phyloP scores from a whole-genome alignment of 2,797 vertebrate genomes.

The Aeoliscus strigatus region DNA sequence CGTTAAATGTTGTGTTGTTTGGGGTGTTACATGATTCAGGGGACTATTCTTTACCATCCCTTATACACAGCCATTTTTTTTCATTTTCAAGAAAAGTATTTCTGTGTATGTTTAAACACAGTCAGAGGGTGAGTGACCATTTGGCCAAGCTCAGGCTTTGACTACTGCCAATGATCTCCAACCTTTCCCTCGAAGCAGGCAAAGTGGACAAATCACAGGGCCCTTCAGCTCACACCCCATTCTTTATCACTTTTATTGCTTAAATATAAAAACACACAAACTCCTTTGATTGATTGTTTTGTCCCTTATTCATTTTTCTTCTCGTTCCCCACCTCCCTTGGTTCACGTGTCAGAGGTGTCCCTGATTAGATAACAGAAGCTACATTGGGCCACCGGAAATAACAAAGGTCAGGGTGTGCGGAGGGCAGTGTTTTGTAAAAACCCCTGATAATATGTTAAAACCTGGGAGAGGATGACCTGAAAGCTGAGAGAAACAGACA shows the following conservation, averaged over 20 bases:
- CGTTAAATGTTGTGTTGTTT: slow-evolving; percentile 4
- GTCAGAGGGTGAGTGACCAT: slow-evolving; percentile 60
- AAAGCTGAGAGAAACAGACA: slow-evolving; percentile 14
- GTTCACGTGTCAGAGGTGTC: slow-evolving; percentile 45
- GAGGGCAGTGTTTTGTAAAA: slow-evolving; percentile 62
- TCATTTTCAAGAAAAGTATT: background rate
- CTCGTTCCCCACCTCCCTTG: slow-evolving; percentile 5
- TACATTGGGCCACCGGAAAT: slow-evolving; percentile 60
- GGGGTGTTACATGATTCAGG: slow-evolving; percentile 5
- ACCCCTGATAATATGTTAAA: slow-evolving; percentile 72
- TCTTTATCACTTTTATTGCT: slow-evolving; percentile 2
- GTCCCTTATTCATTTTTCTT: slow-evolving; percentile 5
- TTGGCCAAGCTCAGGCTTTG: slow-evolving; percentile 46
- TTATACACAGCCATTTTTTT: background rate
- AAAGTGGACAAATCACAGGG: slow-evolving; percentile 15
- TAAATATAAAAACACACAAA: slow-evolving; percentile 3
- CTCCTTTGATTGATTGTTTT: slow-evolving; percentile 1
- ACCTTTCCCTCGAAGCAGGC: slow-evolving; percentile 45
- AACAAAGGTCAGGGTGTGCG: slow-evolving; percentile 72
- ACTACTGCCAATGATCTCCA: slow-evolving; percentile 33
- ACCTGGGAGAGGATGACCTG: slow-evolving; percentile 22
- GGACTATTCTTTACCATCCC: slow-evolving; percentile 6
- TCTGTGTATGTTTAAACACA: slow-evolving; percentile 54
- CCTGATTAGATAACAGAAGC: slow-evolving; percentile 69
- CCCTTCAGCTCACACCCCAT: background rate